Conservation (phyloP, 2,113 vertebrate species). For the Chascanopsetta lugubris region DNA sequence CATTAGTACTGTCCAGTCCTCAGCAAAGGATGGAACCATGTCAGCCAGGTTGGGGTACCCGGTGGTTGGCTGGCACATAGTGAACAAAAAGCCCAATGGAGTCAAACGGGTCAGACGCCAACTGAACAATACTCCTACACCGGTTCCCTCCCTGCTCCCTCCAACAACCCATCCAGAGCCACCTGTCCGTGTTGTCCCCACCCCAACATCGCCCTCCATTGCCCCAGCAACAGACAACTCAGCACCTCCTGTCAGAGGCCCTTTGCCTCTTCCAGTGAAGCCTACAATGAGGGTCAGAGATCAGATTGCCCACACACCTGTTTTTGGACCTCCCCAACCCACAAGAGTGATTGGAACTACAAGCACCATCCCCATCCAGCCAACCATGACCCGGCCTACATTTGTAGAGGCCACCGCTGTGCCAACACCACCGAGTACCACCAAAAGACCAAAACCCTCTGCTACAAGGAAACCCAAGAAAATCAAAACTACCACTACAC, state of each 20-base stretch:
- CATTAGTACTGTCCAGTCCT: constrained; percentile 89
- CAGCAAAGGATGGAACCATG: constrained; percentile 94
- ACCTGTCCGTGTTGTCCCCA: constrained; percentile 88
- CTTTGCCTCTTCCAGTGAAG: constrained; percentile 89
- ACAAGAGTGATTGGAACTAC: constrained; percentile 88
- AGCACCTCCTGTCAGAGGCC: constrained; percentile 89
- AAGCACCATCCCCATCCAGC: constrained; percentile 83
- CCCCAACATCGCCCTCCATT: constrained; percentile 90
- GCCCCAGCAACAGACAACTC: constrained; percentile 87
- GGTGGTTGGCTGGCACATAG: constrained; percentile 97
- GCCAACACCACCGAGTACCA: constrained; percentile 85
- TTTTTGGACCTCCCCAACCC: constrained; percentile 88
- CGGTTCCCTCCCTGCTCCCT: constrained; percentile 88
- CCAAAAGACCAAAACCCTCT: constrained; percentile 88
- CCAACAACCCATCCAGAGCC: constrained; percentile 89
- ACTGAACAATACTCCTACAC: constrained; percentile 93
- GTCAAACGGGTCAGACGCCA: constrained; percentile 91
- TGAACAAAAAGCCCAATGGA: constrained; percentile 93
- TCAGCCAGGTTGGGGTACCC: constrained; percentile 92
- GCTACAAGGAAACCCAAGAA: constrained; percentile 86
- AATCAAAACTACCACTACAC: constrained; percentile 83
- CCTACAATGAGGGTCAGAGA: constrained; percentile 91
- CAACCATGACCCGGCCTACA: constrained; percentile 86
- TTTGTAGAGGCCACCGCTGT: constrained; percentile 88
- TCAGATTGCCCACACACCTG: constrained; percentile 91